phyloP scores from a whole-genome alignment of 2,888 invertebrate species.

The Chaetogeoica ovagalla region DNA sequence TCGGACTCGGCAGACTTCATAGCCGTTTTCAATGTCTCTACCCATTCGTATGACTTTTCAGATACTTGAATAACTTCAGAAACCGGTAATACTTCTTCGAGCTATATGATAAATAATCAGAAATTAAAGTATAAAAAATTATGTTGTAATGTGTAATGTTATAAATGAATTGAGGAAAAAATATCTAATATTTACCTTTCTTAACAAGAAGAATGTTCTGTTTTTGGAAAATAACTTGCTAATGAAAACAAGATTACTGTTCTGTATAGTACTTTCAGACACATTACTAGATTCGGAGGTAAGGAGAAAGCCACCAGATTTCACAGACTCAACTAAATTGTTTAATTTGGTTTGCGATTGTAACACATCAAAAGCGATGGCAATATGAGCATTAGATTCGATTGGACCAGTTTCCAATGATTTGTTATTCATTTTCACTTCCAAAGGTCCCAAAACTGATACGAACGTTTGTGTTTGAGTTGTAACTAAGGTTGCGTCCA shows the following conservation, averaged over 20 bases:
- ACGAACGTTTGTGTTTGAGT: constrained; percentile 64
- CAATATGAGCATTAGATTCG: constrained; percentile 70
- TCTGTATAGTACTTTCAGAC: constrained; percentile 56
- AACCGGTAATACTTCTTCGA: constrained; percentile 57
- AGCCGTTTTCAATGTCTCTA: constrained; percentile 76
- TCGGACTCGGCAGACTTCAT: constrained; percentile 69
- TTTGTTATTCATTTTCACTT: constrained; percentile 69
- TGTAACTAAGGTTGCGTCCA: constrained; percentile 67
- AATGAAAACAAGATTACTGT: constrained; percentile 64
- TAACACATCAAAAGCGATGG: constrained; percentile 70
- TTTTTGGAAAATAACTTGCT: constrained; percentile 69
- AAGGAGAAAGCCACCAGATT: constrained; percentile 69
- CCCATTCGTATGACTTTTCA: constrained; percentile 77
- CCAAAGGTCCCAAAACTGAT: constrained; percentile 65
- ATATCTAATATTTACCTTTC: constrained; percentile 61
- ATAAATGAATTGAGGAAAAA: not conserved
- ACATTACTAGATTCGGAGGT: constrained; percentile 67
- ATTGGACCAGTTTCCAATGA: constrained; percentile 66
- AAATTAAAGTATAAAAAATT: not conserved
- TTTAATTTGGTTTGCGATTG: constrained; percentile 63
- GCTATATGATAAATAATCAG: not conserved
- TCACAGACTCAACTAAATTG: constrained; percentile 68
- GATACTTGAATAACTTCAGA: constrained; percentile 68
- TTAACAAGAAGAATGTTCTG: constrained; percentile 70
- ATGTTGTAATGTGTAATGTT: not conserved